Evolutionary conservation across 1,140 invertebrate species (phyloP).

Genomic region (Cylas formicarius): DNA sequence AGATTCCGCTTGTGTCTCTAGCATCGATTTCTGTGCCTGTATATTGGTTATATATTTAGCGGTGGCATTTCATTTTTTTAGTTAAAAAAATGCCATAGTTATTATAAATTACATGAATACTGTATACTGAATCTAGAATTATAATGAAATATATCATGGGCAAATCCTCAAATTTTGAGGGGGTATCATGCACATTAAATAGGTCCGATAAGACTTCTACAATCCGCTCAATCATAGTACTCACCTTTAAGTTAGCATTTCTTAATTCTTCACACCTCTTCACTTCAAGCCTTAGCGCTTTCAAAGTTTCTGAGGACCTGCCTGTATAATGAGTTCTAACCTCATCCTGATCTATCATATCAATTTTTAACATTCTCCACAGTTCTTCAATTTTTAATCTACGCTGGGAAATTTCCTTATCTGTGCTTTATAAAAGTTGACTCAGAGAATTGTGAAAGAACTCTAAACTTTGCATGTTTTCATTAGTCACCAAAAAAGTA

Average conservation of each 20-base stretch:
- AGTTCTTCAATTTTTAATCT: constrained; percentile 46
- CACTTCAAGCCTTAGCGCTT: constrained; percentile 51
- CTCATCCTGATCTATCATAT: constrained; percentile 43
- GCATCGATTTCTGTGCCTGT: too few species aligned
- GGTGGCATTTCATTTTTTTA: too few species aligned
- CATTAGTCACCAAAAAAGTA: constrained; percentile 46
- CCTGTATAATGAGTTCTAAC: constrained; percentile 48
- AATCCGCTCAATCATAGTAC: background rate
- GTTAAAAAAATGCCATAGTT: too few species aligned
- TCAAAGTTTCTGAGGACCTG: constrained; percentile 44
- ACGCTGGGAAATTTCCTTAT: constrained; percentile 42
- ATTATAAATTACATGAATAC: too few species aligned
- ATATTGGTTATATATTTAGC: too few species aligned
- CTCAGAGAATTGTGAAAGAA: constrained; percentile 34
- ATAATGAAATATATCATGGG: background rate
- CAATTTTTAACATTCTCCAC: constrained; percentile 56
- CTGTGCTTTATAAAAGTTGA: too few species aligned
- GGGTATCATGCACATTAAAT: too few species aligned
- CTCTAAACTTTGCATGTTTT: constrained; percentile 49
- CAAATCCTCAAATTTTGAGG: too few species aligned
- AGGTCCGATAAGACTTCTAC: background rate
- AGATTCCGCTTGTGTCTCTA: too few species aligned
- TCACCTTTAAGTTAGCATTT: constrained; percentile 52
- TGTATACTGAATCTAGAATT: too few species aligned
- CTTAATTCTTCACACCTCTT: constrained; percentile 55